Evolutionary conservation across 2,888 invertebrate species (phyloP).

Genomic region (Harmothoe impar): DNA sequence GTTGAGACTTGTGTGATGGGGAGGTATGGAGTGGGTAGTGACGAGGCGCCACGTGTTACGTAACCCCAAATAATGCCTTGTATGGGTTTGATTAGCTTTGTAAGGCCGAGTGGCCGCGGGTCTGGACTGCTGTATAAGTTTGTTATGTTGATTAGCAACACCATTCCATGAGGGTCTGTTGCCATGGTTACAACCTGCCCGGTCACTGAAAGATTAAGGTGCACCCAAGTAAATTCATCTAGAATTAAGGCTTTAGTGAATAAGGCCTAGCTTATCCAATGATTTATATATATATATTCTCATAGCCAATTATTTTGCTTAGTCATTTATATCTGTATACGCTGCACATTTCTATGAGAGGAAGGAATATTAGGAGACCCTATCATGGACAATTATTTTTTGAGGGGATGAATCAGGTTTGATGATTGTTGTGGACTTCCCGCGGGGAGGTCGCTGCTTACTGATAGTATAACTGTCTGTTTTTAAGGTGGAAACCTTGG

Average conservation of each 20-base stretch:
- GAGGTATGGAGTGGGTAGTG: not conserved
- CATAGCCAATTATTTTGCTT: not conserved
- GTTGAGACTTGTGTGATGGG: not conserved
- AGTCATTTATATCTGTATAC: not conserved
- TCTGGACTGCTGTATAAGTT: not conserved
- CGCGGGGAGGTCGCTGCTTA: not conserved
- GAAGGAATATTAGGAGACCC: not conserved
- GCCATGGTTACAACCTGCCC: not conserved
- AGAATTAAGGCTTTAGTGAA: not conserved
- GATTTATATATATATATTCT: conserved; percentile 17
- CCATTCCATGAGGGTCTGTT: conserved; percentile 23
- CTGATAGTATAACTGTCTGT: not conserved
- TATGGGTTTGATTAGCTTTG: not conserved
- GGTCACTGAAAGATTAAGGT: not conserved
- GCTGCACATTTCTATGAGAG: conserved; percentile 7
- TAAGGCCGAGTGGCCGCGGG: not conserved
- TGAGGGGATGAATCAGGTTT: not conserved
- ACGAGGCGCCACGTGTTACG: not conserved
- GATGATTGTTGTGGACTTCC: not conserved
- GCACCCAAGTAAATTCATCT: not conserved
- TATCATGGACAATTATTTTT: not conserved
- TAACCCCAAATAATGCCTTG: not conserved
- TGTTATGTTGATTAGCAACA: not conserved
- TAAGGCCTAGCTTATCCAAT: not conserved
- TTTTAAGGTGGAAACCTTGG: not conserved